Base-by-base conservation (phyloP, 2,888 invertebrate genomes). In the Polia nebulosa region DNA sequence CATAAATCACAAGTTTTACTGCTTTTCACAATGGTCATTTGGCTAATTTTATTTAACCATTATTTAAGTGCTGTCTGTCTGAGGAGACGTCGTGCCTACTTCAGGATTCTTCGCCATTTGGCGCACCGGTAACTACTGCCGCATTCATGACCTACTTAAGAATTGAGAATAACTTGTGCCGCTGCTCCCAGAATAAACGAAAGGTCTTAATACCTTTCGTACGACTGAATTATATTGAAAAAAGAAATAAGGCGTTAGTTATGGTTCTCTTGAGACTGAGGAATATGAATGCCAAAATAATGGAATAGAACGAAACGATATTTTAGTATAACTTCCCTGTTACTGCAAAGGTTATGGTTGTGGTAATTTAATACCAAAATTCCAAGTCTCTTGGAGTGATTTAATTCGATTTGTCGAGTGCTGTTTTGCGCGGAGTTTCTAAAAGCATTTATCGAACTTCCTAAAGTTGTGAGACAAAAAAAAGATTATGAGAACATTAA, bases 1-100 rank as follows among this genome's bases (percentile, higher is more conserved):
- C 59, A 76, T 89, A 89, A 90, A 90, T 90, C 82, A 85, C 69
- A 27, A 63, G 74, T 80, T 90, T 90, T 89, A 90, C 81, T 79
- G 81, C 83, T 75, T 63, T 76, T 69, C 69, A 78, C 81, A 84
- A 78, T 83, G 77, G 80, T 75, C 82, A 80, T 81, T 83, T 58
- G 60, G 73, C 68, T 75, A 74, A 76, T 78, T 85, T 80, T 81
- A 85, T 87, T 82, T 83, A 81, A 84, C 83, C 85, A 82, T 82
- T 81, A 85, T 86, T 84, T 86, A 84, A 86, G 83, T 86, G 76
- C 81, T 84, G 82, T 84, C 82, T 84, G 80, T 67, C 59, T 55
- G 62, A 69, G 44, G 65, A 79, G 67, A 68, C 66, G 66, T 59
- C 56, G 67, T 80, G 74, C 58, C 80, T 79, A 64, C 68, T 75